Percentiles rank a stretch among this genome's conserved stretches.
Evolutionary conservation across 2,797 vertebrate genomes (phyloP).

Genomic region (Arctocebus calabarensis): DNA sequence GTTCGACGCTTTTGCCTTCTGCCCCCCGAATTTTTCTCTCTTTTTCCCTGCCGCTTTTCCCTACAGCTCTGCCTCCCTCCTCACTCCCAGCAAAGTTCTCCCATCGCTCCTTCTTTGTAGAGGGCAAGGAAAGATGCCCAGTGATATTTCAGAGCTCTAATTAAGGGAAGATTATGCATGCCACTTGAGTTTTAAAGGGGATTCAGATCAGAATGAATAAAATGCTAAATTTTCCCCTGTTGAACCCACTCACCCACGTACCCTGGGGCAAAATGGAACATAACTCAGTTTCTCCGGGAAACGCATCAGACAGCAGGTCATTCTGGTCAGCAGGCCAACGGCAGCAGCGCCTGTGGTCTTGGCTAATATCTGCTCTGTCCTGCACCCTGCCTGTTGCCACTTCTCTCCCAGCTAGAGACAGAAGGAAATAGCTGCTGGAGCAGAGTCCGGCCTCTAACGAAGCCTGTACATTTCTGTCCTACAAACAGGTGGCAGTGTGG

Average conservation of each 20-base stretch:
- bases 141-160: constrained; percentile 89
- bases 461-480: not conserved
- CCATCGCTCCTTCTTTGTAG: constrained; percentile 75
- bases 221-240: constrained; percentile 66
- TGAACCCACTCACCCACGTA: constrained; percentile 67
- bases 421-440: not conserved
- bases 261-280: constrained; percentile 64
- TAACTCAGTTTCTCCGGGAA: constrained; percentile 64
- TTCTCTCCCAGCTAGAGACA: not conserved
- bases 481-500: not conserved
- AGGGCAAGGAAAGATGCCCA: constrained; percentile 85
- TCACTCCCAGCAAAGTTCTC: constrained; percentile 44
- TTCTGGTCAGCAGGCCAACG: not conserved
- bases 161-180: constrained; percentile 88
- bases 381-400: not conserved
- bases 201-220: constrained; percentile 85
- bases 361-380: constrained; percentile 33
- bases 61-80: not conserved
- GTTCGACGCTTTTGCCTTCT: not conserved
- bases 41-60: not conserved
- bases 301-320: constrained; percentile 47
- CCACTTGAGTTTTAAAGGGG: constrained; percentile 88
- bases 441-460: not conserved
- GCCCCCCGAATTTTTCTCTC: not conserved
- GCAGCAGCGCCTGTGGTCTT: not conserved